Base-by-base conservation (phyloP, 2,797 vertebrate genomes). In the Sebastes minor region DNA sequence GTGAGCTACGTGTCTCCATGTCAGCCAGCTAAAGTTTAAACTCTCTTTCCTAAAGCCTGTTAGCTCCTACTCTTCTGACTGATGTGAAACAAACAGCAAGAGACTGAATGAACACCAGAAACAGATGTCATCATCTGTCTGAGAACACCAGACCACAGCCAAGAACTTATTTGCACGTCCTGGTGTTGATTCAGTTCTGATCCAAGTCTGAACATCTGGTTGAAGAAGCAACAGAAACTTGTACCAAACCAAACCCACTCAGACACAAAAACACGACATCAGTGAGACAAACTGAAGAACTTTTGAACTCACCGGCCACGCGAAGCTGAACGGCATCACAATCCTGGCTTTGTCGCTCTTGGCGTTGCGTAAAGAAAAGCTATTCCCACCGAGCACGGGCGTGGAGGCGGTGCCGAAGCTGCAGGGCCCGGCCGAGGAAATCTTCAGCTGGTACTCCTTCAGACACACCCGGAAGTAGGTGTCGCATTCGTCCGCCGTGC, bases 391-490 rank as follows among this genome's bases (percentile, higher is more conserved):
- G 7, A 98, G 94, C 84, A 98, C 97, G 0, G 97, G 96, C n/a
- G 97, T 98, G 78, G 96, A 95, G 83, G 97, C 97, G 38, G 93
- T 88, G 83, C 97, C 97, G 67, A 97, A 98, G 92, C 97, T 98
- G 94, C 97, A 98, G 59, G 97, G 95, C 5, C 97, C 97, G 0
- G 94, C 96, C 28, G 96, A 91, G 25, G 96, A 96, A 74, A 98
- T 97, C 88, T 97, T 95, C 10, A 95, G 96, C 89, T 98, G 97
- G 88, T 97, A 98, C 95, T 98, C 97, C 97, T 98, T 98, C 91
- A 98, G 93, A 80, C 97, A 98, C 87, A 96, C 96, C 92, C 97
- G 97, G 92, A 98, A 98, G 92, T 96, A 98, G 55, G 97, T 98
- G 90, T 97, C 95, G 78, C 97, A 98, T 83, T 97, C 96, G 52